Evolutionary conservation across 2,888 invertebrate species (phyloP), one percentile per base, ranked within the genome.

Genomic region (Noctua fimbriata): DNA sequence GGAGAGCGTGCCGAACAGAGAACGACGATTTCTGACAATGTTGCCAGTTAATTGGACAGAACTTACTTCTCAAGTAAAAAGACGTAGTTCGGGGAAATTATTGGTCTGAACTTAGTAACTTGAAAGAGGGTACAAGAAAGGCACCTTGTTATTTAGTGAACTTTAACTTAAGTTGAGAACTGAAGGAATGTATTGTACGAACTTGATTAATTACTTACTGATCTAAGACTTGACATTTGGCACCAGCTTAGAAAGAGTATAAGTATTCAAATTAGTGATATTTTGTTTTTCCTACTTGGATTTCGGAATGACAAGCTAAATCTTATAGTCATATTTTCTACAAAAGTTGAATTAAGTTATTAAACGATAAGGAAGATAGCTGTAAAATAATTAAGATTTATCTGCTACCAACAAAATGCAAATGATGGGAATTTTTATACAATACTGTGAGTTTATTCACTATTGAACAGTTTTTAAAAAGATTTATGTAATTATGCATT

Each of bases 11-110:
- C 82, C 75, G 81, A 92, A 95, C 87, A 91, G 94, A 90, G 95
- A 94, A 81, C 87, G 90, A 82, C 79, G 87, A 89, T 92, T 91
- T 92, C 90, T 89, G 90, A 91, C 90, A 93, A 93, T 95, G 95
- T 95, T 95, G 94, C 96, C 95, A 96, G 94, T 93, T 93, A 93
- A 94, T 94, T 93, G 93, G 92, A 93, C 92, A 89, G 91, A 94
- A 94, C 90, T 94, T 93, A 94, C 94, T 94, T 93, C 90, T 86
- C 86, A 93, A 94, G 92, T 92, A 92, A 91, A 92, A 92, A 91
- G 92, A 91, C 93, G 91, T 92, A 92, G 92, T 93, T 93, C 87
- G 91, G 92, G 91, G 91, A 89, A 93, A 93, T 94, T 93, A 93
- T 93, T 92, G 92, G 92, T 90, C 87, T 90, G 88, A 93, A 93